Conservation (phyloP, 2,888 invertebrate genomes). For the Darwinula stevensoni region DNA sequence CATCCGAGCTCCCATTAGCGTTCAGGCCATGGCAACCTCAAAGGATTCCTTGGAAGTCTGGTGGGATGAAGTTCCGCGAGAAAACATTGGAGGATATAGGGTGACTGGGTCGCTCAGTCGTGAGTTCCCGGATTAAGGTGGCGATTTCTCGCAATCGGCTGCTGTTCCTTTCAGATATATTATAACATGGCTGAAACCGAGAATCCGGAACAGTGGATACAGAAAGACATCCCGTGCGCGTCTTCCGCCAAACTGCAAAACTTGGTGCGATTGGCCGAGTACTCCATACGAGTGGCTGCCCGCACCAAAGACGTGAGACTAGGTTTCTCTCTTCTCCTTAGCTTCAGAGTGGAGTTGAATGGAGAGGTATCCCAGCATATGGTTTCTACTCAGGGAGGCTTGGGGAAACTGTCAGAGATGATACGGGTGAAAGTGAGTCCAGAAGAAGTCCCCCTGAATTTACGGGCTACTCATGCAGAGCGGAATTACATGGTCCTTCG, state of each 20-base stretch:
- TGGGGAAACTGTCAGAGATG: slow-evolving; percentile 62
- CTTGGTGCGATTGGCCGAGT: slow-evolving; percentile 64
- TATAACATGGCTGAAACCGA: slow-evolving; percentile 78
- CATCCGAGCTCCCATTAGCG: slow-evolving; percentile 69
- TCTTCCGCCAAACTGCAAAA: slow-evolving; percentile 67
- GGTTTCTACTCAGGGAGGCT: slow-evolving; percentile 22
- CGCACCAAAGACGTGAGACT: slow-evolving; percentile 28
- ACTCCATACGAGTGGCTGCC: slow-evolving; percentile 67
- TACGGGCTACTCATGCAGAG: slow-evolving; percentile 63
- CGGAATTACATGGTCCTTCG: slow-evolving; percentile 76
- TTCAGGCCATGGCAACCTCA: slow-evolving; percentile 76
- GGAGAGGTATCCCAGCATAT: no score
- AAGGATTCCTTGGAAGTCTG: slow-evolving; percentile 70
- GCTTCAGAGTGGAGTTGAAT: no score
- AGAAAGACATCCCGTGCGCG: slow-evolving; percentile 50
- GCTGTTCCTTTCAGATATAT: slow-evolving; percentile 28
- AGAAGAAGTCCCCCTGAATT: slow-evolving; percentile 64
- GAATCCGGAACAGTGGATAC: slow-evolving; percentile 71
- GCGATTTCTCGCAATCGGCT: no score
- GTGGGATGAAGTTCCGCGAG: slow-evolving; percentile 72
- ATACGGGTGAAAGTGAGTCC: slow-evolving; percentile 67
- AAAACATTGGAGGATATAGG: slow-evolving; percentile 52
- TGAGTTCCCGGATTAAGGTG: no score
- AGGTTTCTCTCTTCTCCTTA: slow-evolving; percentile 1
- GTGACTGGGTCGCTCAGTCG: no score